A percentile compares a stretch with the other conserved stretches of the same genome.
Conservation (phyloP, 2,797 vertebrate species). For the Neosilurus mollespiculum region DNA sequence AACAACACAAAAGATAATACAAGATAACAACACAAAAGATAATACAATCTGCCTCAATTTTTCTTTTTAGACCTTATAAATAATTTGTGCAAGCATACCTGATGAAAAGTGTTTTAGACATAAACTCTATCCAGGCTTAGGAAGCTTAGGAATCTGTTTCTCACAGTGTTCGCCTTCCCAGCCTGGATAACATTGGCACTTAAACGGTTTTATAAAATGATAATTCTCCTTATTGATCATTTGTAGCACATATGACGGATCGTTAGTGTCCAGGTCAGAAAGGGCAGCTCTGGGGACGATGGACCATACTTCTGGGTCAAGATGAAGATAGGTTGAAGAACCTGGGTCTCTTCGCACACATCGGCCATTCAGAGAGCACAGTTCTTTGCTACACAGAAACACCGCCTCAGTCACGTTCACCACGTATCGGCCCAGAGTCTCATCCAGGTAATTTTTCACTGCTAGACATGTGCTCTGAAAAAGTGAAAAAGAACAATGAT, state of each 20-base stretch:
- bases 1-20: not conserved
- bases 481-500: not conserved
- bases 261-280: constrained; percentile 18
- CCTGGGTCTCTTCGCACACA: constrained; percentile 71
- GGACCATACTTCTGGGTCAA: constrained; percentile 74
- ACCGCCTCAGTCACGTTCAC: constrained; percentile 84
- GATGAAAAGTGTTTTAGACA: not conserved
- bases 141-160: constrained; percentile 13
- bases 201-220: constrained; percentile 73
- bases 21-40: not conserved
- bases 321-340: constrained; percentile 76
- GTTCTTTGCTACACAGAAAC: constrained; percentile 76
- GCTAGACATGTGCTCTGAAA: constrained; percentile 77
- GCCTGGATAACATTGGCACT: constrained; percentile 81
- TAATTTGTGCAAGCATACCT: not conserved
- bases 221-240: constrained; percentile 52
- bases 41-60: not conserved
- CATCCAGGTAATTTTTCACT: constrained; percentile 80
- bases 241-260: constrained; percentile 61
- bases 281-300: constrained; percentile 59
- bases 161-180: constrained; percentile 78
- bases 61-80: not conserved
- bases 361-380: constrained; percentile 82
- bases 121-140: not conserved
- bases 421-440: constrained; percentile 81